Base-by-base conservation (phyloP, 2,113 vertebrate species). In the Sclerurus mexicanus region DNA sequence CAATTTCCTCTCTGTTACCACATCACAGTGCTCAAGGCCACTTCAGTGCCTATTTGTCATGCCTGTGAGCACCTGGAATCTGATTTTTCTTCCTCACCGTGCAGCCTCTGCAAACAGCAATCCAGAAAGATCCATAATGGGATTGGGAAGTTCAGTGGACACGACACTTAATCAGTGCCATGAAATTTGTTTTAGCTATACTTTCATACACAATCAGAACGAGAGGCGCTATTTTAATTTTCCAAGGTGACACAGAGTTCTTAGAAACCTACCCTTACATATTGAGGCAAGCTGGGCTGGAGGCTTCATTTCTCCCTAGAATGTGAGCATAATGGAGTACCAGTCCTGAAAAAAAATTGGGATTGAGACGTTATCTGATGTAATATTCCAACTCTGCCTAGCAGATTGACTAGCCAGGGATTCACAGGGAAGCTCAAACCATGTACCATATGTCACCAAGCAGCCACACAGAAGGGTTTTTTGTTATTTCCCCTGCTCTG, bases 1-100 rank as follows among this genome's bases (percentile, higher is more conserved):
- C 92, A 95, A 94, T 97, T 95, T 95, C 92, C 80, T 88, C 73
- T 81, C 73, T 0, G 9, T 89, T 91, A 76, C 92, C 66, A 8
- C 58, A 88, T 66, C 92, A 21, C 53, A 49, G 89, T 75, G 84
- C 89, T 94, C 90, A 90, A 96, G 96, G 92, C 79, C 77, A 79
- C 92, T 96, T 87, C 90, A 82, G 88, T 76, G 58, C 69, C 89
- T 85, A 82, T 96, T 87, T 96, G 73, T 96, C 88, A 95, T 85
- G 88, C 86, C 67, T 75, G 56, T 62, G 79, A 93, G 74, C 92
- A 94, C 89, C 92, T 85, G 73, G 89, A 93, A 92, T 90, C 69
- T 94, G 93, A 87, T 89, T 90, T 88, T 82, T 79, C 86, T 90
- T 84, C 31, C 85, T 85, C 85, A 46, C 80, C 0, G 0, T 89